Base-by-base conservation (phyloP, 2,113 vertebrate species). In the Ceyx margarethae region DNA sequence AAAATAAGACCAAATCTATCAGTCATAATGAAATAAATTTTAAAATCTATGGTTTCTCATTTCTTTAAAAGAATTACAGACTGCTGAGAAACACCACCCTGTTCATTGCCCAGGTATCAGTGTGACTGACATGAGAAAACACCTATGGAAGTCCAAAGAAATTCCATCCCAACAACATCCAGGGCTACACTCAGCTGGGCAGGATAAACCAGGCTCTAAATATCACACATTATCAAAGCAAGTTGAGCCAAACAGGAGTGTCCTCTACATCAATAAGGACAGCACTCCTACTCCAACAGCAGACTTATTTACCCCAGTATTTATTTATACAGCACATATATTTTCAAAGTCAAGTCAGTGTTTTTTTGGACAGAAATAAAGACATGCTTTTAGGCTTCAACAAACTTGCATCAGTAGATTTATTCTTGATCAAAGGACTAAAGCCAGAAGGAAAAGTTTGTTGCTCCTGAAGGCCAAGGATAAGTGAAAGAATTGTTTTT, bases 391-490 rank as follows among this genome's bases (percentile, higher is more conserved):
- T 69, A 94, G 74, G 85, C 81, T 95, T 93, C 81, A 88, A 56
- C 84, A 87, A 78, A 94, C 78, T 82, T 71, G 58, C 48, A 69
- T 85, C 71, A 66, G 92, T 73, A 94, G 81, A 81, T 66, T 90
- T 57, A 94, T 94, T 95, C 82, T 93, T 77, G 88, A 95, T 79
- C 26, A 51, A 92, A 94, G 93, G 61, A 89, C 90, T 80, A 88
- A 82, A 62, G 84, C 80, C 94, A 93, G 85, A 94, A 93, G 73
- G 35, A 79, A 72, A 91, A 87, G 46, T 84, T 90, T 93, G 84
- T 94, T 97, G 94, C 88, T 93, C 76, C 62, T 95, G 92, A 97
- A 96, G 94, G 94, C 94, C 93, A 93, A 77, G 92, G 73, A 68
- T 89, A 89, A 96, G 69, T 88, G 85, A 96, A 96, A 94, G 81